A percentile compares a stretch with the other conserved stretches of the same genome.
Conservation (phyloP, 2,888 invertebrate genomes). For the Ichneumoninae sp. region DNA sequence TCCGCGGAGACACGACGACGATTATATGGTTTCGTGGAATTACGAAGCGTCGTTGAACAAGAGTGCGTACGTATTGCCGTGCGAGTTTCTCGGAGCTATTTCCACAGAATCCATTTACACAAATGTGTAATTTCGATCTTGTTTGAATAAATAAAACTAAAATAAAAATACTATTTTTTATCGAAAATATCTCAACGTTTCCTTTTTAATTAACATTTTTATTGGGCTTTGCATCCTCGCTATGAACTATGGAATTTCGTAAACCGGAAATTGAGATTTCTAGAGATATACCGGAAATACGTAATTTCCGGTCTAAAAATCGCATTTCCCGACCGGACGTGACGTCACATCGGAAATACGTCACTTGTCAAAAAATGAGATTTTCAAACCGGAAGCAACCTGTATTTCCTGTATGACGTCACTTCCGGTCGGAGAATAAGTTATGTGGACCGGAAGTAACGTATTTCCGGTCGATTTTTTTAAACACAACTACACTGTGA, state of each 20-base stretch:
- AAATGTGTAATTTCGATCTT: background rate
- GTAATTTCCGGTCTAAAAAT: too few species aligned
- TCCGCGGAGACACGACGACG: conserved; percentile 31
- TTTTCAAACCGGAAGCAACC: too few species aligned
- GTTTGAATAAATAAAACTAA: background rate
- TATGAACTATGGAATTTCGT: background rate
- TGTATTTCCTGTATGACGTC: too few species aligned
- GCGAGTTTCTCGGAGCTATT: background rate
- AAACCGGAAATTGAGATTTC: too few species aligned
- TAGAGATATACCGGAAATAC: too few species aligned
- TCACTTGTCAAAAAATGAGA: too few species aligned
- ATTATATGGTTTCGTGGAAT: conserved; percentile 54
- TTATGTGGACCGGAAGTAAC: too few species aligned
- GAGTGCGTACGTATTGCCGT: background rate
- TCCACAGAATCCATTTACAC: background rate
- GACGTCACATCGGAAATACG: too few species aligned
- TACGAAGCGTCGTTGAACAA: conserved; percentile 8
- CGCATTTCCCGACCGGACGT: too few species aligned
- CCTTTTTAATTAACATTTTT: background rate
- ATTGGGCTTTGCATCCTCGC: background rate
- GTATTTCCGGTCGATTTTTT: too few species aligned
- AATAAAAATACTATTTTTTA: background rate
- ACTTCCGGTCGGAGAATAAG: too few species aligned
- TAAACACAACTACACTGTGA: too few species aligned
- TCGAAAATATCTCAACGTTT: background rate